Conservation (phyloP, 2,113 vertebrate genomes). For the Opisthocomus hoazin region DNA sequence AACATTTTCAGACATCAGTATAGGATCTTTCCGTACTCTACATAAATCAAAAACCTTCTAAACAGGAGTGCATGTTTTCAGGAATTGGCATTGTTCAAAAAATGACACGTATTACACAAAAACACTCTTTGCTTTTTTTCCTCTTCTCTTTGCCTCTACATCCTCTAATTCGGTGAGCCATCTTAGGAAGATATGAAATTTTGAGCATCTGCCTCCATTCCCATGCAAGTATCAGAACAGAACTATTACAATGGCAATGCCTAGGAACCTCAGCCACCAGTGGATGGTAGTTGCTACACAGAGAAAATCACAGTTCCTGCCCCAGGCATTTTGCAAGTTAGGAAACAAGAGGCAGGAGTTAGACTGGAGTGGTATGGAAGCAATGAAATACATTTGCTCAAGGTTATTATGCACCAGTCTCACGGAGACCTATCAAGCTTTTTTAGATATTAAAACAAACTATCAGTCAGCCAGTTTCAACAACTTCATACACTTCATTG, state of each 20-base stretch:
- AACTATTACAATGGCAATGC: background rate
- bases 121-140: background rate
- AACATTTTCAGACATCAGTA: background rate
- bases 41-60: background rate
- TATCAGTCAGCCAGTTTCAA: background rate
- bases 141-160: background rate
- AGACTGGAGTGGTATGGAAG: background rate
- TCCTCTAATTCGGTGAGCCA: background rate
- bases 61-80: background rate
- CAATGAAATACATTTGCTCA: conserved; percentile 13
- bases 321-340: conserved; percentile 1
- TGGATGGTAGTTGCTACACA: conserved; percentile 6
- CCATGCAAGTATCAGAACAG: background rate
- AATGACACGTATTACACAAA: background rate
- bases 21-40: background rate
- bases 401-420: background rate
- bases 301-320: conserved; percentile 2
- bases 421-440: background rate
- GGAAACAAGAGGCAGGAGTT: conserved; percentile 12
- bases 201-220: background rate
- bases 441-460: conserved; percentile 25
- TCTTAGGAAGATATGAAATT: background rate
- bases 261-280: background rate
- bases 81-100: background rate
- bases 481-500: background rate